These are phyloP conservation scores for Cyprinus carpio DNA, from an alignment of 2,113 vertebrate species.

Conservation along the genomic window DNA sequence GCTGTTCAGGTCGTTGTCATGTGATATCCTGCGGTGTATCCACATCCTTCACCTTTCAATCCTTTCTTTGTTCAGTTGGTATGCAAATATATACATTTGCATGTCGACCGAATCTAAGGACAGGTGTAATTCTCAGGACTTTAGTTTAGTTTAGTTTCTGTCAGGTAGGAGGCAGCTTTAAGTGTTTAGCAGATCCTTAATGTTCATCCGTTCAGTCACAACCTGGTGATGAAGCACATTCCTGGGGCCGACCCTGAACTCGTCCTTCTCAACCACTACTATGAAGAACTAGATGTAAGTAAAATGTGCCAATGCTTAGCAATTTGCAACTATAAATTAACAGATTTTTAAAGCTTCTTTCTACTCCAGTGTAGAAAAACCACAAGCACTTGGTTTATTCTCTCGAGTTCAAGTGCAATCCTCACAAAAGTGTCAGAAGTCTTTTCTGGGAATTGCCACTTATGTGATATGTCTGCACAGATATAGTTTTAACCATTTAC, in stretches of 20 bases:
- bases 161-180: background rate
- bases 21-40: background rate
- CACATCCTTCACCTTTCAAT: background rate
- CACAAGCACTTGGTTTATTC: background rate
- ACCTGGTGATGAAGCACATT: constrained; percentile 94
- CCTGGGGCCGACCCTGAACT: constrained; percentile 93
- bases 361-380: background rate
- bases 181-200: background rate
- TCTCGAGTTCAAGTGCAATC: background rate
- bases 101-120: background rate
- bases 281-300: constrained; percentile 88
- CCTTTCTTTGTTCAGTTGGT: background rate
- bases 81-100: background rate
- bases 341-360: background rate
- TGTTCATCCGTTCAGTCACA: constrained; percentile 84
- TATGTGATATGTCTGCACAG: background rate
- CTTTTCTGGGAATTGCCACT: background rate
- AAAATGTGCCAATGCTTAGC: background rate
- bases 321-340: background rate
- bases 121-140: background rate
- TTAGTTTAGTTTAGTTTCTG: background rate
- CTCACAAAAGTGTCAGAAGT: background rate
- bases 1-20: background rate
- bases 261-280: constrained; percentile 82
- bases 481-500: background rate